Evolutionary conservation across 37 sponge, comb jelly and placozoan species (phyloP).

Genomic region (Oscarella lobularis): DNA sequence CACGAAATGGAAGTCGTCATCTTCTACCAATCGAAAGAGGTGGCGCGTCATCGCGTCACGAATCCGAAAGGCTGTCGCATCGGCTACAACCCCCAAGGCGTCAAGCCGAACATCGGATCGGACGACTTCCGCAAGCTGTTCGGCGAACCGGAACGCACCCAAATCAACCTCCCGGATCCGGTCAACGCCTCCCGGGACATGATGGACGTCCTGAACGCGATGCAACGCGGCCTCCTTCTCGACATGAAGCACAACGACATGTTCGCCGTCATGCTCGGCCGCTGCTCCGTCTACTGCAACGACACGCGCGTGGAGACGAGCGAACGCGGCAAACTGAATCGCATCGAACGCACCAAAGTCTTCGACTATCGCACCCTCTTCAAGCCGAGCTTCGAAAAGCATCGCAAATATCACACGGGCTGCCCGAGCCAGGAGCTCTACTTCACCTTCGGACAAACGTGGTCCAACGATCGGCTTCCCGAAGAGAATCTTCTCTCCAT

Average conservation of each 20-base stretch:
- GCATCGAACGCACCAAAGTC: background rate
- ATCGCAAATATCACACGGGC: background rate
- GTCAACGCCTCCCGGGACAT: background rate
- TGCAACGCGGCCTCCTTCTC: background rate
- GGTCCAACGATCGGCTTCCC: background rate
- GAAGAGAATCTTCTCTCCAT: background rate
- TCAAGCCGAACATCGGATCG: background rate
- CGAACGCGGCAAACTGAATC: background rate
- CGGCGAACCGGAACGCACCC: background rate
- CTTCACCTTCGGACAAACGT: background rate
- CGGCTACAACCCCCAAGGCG: background rate
- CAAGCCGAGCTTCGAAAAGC: background rate
- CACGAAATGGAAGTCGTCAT: background rate
- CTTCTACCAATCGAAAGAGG: background rate
- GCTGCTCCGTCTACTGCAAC: background rate
- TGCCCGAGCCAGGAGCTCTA: background rate
- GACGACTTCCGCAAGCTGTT: background rate
- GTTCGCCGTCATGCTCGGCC: background rate
- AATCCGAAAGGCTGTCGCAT: background rate
- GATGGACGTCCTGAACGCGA: background rate
- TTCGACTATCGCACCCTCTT: background rate
- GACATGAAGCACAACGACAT: background rate
- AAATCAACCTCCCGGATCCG: background rate
- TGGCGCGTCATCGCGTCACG: background rate
- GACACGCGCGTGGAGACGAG: background rate